Evolutionary conservation across 2,888 invertebrate genomes (phyloP), one percentile per base, ranked within the genome.

Genomic region (Sabellastarte sp.): DNA sequence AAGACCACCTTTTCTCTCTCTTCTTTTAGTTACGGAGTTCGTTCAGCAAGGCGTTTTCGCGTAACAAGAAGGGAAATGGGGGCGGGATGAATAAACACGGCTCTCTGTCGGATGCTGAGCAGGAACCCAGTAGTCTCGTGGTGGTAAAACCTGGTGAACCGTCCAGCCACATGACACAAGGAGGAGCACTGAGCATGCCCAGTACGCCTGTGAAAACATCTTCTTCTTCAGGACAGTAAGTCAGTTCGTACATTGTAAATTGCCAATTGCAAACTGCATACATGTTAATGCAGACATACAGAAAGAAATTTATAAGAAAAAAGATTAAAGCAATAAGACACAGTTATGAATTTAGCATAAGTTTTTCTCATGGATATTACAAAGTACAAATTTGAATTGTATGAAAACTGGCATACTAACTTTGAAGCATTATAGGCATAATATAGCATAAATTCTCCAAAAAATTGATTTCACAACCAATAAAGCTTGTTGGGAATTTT

Each of bases 31-130:
- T 98, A 69, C 88, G 97, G 61, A 95, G 94, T 82, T 97, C 97
- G 41, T 96, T 99, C 85, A 95, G 94, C 74, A 96, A 97, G 86
- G 98, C 97, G 28, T 98, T 98, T 86, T 93, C 93, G 26, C 88
- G 93, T 70, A 78, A 74, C 63, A n/a, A 81, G 81, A 74, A 77
- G 78, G 66, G 74, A 73, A 31, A 55, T 26, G 76, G 74, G 15
- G 24, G 24, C 53, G 33, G 33, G 59, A 59, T 24, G 41, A 10
- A 33, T 63, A 80, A 77, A 67, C 77, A 80, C 63, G 83, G 82
- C 30, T 84, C 84, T 1, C 76, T 85, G 66, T 87, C 85, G 30
- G 88, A 87, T 75, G 85, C 83, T 68, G 87, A 87, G 77, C 86
- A 84, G 72, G 84, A 82, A 63, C 74, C 72, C 20, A 70, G 71